Conservation (phyloP, 2,113 vertebrate genomes). For the Solenodon paradoxus region DNA sequence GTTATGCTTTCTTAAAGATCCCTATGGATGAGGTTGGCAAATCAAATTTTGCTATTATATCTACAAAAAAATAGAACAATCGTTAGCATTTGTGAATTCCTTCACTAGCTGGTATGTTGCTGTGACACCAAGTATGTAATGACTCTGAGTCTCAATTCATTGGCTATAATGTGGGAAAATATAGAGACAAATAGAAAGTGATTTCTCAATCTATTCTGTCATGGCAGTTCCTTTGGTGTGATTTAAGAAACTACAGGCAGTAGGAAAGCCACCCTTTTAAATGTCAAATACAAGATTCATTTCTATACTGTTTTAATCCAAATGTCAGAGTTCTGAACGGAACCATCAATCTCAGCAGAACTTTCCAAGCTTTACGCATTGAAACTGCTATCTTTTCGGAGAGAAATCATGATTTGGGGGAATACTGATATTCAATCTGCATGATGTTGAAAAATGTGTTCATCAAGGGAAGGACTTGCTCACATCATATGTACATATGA, state of each 20-base stretch:
- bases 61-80: constrained; percentile 50
- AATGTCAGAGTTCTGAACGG: constrained; percentile 80
- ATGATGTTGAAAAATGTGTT: background rate
- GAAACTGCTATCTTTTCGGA: constrained; percentile 65
- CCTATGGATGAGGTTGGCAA: background rate
- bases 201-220: constrained; percentile 79
- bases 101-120: constrained; percentile 30
- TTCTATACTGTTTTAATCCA: constrained; percentile 82
- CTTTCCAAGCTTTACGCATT: constrained; percentile 71
- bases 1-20: constrained; percentile 57
- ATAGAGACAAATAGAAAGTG: constrained; percentile 74
- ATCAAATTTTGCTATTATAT: constrained; percentile 58
- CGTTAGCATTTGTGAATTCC: constrained; percentile 52
- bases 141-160: constrained; percentile 73
- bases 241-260: constrained; percentile 81
- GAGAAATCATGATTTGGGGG: constrained; percentile 20
- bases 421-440: background rate
- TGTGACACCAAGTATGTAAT: constrained; percentile 67
- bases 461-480: background rate
- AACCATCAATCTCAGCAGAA: constrained; percentile 79
- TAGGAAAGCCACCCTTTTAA: constrained; percentile 84
- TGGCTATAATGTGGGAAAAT: constrained; percentile 75
- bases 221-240: constrained; percentile 76
- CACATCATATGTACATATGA: background rate
- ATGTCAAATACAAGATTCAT: constrained; percentile 86